A percentile compares a stretch with the other conserved stretches of the same genome.
Conservation (phyloP, 2,113 vertebrate species). For the Callipepla californica region DNA sequence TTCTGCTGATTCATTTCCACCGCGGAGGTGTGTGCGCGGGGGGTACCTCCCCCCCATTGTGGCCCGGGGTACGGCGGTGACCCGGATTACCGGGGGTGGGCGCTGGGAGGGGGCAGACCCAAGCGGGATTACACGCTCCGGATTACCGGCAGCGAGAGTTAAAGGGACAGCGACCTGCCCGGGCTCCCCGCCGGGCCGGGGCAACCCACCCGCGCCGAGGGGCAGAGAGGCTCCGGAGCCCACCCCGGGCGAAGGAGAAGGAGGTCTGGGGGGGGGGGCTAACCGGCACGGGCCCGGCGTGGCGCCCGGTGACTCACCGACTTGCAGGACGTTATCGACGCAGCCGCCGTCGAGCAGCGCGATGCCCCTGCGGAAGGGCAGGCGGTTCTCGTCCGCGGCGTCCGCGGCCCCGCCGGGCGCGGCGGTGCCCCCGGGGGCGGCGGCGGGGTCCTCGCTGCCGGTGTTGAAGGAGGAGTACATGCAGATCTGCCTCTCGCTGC, state of each 20-base stretch:
- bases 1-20: conserved; percentile 81
- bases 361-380: conserved; percentile 93
- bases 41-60: not conserved
- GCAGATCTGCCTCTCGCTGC: conserved; percentile 93
- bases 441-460: conserved; percentile 82
- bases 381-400: conserved; percentile 83
- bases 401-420: conserved; percentile 32
- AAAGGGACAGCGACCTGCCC: not conserved
- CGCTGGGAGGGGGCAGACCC: not conserved
- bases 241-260: too few relatives aligned
- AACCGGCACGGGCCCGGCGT: too few relatives aligned
- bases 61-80: not conserved
- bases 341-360: conserved; percentile 92
- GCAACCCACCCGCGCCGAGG: too few relatives aligned
- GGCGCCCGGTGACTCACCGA: conserved; percentile 86
- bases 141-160: not conserved
- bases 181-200: too few relatives aligned
- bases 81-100: conserved; percentile 26
- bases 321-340: conserved; percentile 96
- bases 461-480: conserved; percentile 94
- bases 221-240: too few relatives aligned
- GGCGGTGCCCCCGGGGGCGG: conserved; percentile 65
- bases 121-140: not conserved
- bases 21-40: not conserved
- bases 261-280: too few relatives aligned